Evolutionary conservation across 92 coral and sea anemone genomes (phyloP), one percentile per base, ranked within the genome.

Genomic region (Phenganax subtilis): DNA sequence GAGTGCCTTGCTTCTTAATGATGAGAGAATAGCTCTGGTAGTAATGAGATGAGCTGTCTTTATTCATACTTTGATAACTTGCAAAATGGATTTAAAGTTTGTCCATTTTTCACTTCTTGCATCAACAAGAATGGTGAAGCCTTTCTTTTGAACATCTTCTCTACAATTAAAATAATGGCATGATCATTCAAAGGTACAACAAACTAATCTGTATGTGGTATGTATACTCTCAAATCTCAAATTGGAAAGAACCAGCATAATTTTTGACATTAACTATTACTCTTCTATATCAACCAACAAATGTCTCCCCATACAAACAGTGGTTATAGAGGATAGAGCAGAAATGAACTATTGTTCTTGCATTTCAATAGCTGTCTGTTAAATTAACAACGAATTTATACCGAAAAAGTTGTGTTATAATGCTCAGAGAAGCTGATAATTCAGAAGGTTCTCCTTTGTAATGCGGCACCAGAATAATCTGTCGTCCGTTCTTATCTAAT

Each of bases 31-130:
- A 37, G 47, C 47, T 37, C 47, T 37, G 47, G 47, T 37, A 37
- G 47, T 37, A 37, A 37, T 37, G 47, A 37, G 47, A 37, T 37
- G 47, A 37, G 47, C 47, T 37, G 47, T 37, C 47, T 77, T 47
- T 51, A 27, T 8, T 61, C 89, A 55, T 70, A 89, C 99, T 90
- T 96, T 92, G 52, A 96, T 80, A 30, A 91, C 89, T 67, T 89
- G 85, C 6, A 96, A 89, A 10, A 89, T 81, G 55, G 99, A 92
- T 67, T 96, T 96, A 4, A 88, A 97, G 62, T 89, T 85, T 68
- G 90, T 92, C 99, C 99, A 96, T 51, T 93, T 88, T 16, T 93
- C 87, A 52, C 96, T 93, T n/a, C 97, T 90, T 72, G 93, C 77
- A 85, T 96, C 99, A 57, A 96, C 82, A 54, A 96, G 81, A 27